Base-by-base conservation (phyloP, 1,140 invertebrate species). In the Arctopsyche grandis region DNA sequence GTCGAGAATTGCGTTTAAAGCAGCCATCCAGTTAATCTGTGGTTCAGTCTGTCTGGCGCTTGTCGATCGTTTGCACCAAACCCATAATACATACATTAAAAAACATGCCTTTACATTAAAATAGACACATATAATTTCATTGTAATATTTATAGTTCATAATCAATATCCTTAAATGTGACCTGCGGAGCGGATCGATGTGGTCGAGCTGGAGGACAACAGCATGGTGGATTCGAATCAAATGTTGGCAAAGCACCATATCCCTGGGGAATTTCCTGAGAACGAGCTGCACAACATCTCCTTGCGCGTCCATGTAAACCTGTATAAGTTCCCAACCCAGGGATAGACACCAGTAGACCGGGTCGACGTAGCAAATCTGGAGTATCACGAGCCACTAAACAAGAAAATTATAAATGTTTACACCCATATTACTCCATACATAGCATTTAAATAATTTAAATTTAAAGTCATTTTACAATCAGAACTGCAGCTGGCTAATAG, bases 401-500 rank as follows among this genome's bases (percentile, higher is more conserved):
- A 80, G n/a, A 75, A 66, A 69, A 43, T 29, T 60, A 60, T 26
- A 60, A 16, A n/a, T 16, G 9, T 5, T 44, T 14, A 21, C 3
- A 29, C 14, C 3, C 1, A 74, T 74, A n/a, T 21, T 48, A 74
- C 12, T 43, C 14, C 26, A 69, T 66, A 38, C 38, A 69, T 22
- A 22, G 26, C 7, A 26, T 9, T 26, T 44, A 69, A n/a, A 69
- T 29, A 16, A 26, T 38, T 38, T 21, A 44, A 22, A 29, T 75
- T 22, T 52, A 24, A 56, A 24, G 29, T 21, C 1, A 56, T 38
- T 26, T 75, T 71, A 82, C 82, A 66, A 66, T 83, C 82, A 56
- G 82, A 83, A 70, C 79, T 81, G 63, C 82, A 81, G 52, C 80
- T 81, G 19, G 82, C 82, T 21, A 83, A 63, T 10, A 83, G 46